Evolutionary conservation across 1,140 invertebrate species (phyloP), one percentile per base, ranked within the genome.

Genomic region (Achroia grisella): DNA sequence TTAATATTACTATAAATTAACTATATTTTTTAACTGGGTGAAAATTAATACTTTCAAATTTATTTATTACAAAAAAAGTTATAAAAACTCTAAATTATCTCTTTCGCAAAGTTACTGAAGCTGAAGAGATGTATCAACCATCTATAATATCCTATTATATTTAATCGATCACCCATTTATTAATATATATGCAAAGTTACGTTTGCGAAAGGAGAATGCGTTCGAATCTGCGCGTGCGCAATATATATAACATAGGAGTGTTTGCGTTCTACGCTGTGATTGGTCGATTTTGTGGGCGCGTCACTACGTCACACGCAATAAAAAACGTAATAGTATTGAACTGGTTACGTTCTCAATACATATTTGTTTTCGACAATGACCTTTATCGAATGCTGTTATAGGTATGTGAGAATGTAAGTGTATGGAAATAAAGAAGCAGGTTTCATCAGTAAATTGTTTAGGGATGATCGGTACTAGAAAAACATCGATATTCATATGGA

Each of bases 81-180:
- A 48, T n/a, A n/a, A n/a, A n/a, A n/a, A n/a, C n/a, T 33, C 57
- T 79, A 78, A 71, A 76, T 67, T 65, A 23, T 23, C 6, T 23
- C 17, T 23, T 67, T 71, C 48, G 69, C 68, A 29, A 69, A 66
- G 69, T 81, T 80, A 63, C 66, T 83, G 52, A 83, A 83, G 40
- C 79, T 83, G 54, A 81, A 83, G 11, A 83, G 40, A 50, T 70
- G 74, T 67, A 79, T 66, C 29, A 83, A 63, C 79, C 79, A 83
- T 58, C 76, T 68, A 62, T 79, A 77, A 51, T 69, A 74, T 60
- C 56, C 74, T 40, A 73, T 70, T 49, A 49, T 69, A 39, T 70
- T 71, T 50, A 76, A 62, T 71, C 65, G 80, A 67, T 76, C 70
- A 79, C 79, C 79, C 79, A 83, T 83, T 83, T 83, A 83, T 73